Evolutionary conservation across 1,140 invertebrate genomes (phyloP), one percentile per base, ranked within the genome.

Genomic region (Goniozus legneri): DNA sequence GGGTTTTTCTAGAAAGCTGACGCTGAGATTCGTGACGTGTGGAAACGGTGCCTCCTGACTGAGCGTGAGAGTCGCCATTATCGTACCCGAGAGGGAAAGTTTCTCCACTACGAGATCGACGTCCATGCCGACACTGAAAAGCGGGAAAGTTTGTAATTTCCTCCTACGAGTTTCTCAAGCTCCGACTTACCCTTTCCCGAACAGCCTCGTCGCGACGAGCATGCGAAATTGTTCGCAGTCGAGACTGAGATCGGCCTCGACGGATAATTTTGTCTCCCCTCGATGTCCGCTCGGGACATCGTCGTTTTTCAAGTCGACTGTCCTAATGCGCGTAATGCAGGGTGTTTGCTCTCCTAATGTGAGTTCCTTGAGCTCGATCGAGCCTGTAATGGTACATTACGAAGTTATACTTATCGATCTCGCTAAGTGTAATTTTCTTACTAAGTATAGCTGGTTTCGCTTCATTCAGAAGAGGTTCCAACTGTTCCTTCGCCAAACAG

Each of bases 1-100:
- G 24, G 80, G 80, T 43, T 80, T 76, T 50, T 81, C 78, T 27
- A 71, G 56, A 56, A 82, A 82, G 15, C 70, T 77, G 18, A 80
- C 48, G 38, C 75, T 74, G 3, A 77, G 64, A 10, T 75, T 76
- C 24, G 77, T 69, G 31, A 80, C 61, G 50, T 82, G 80, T 6
- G 80, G 80, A 60, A 82, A 82, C 31, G 79, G 77, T 8, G 75
- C 71, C 40, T 73, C 71, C 55, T 75, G 71, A 46, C 78, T 74
- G 42, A 82, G 53, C 13, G 74, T 73, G 10, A 79, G 44, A 3
- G 77, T 75, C 19, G 75, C 56, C 12, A 80, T 65, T 8, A 81
- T 57, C 8, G 65, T 77, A 2, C 80, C 80, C 19, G 64, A 67
- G 3, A 82, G 50, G 19, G 71, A 69, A 19, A 81, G 57, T 34